Base-by-base conservation (phyloP, 2,113 vertebrate species). In the Eublepharis macularius region DNA sequence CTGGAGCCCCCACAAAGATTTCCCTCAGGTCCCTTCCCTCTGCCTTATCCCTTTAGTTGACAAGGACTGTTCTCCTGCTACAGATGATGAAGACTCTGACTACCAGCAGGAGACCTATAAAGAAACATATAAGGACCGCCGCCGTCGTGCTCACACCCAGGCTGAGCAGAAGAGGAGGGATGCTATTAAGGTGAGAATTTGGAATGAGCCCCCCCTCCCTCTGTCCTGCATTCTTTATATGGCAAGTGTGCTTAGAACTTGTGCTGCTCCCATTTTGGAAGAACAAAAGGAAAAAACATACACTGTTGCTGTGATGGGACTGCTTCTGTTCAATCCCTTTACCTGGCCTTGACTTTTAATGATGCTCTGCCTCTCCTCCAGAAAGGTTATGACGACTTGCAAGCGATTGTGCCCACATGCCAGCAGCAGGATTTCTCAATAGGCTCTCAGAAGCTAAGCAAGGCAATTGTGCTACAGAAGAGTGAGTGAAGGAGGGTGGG, bases 381-480 rank as follows among this genome's bases (percentile, higher is more conserved):
- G 99, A 99, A 99, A 98, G 99, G 99, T 76, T 99, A 99, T 17
- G 98, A 99, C 29, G 98, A 99, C 88, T 93, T 99, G 79, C 98
- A 99, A 96, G 95, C 97, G 63, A 99, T 99, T 0, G 98, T 99
- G 7, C 99, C 99, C 12, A 99, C 98, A 16, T 99, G 98, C 75
- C 98, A 98, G 94, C 98, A 98, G 94, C 98, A 99, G 94, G 98
- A 99, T 78, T 94, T 98, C 97, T 94, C 95, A 74, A 96, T 99
- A 51, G 97, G 98, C 79, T 96, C 97, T 4, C 98, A 98, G 93
- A 99, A 99, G 92, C 98, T 99, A 93, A 99, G 98, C 97, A 99
- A 98, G 92, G 98, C 98, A 54, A 98, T 98, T 0, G 95, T 99
- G 4, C 96, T 99, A 17, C 99, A 99, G 95, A 99, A 99, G 92